Base-by-base conservation (phyloP, 2,113 vertebrate genomes). In the Notarius quadriscutis region DNA sequence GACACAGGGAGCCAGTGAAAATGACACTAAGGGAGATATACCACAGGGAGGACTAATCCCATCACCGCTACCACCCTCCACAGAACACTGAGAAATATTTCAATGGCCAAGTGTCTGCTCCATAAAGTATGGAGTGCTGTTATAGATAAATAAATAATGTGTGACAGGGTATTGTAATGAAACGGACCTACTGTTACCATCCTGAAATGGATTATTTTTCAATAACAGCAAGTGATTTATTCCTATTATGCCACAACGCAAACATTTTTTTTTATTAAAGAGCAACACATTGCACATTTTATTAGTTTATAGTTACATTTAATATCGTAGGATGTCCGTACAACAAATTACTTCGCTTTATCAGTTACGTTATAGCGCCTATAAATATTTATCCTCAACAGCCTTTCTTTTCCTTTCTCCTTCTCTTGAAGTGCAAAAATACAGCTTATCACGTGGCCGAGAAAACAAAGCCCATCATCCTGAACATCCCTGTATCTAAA, bases 1-100 rank as follows among this genome's bases (percentile, higher is more conserved):
- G 93, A 94, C 92, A 93, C 93, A 92, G 90, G 74, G 34, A 81
- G 63, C 72, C 84, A 85, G 79, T 80, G 74, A 85, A 92, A 92
- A 93, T 94, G 93, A 93, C 92, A 92, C 90, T 53, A 53, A 84
- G 63, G 91, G 89, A 92, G 92, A 93, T 90, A 90, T 87, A 91
- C 93, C 92, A 90, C 92, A 92, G 91, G 91, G 92, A 93, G 90
- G 93, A 94, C 93, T 93, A 93, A 94, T 94, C 93, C 92, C 86
- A 91, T 91, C 90, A 90, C 86, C 88, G 34, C 81, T 62, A 17
- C 22, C 74, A 80, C 72, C 48, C 74, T 60, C 53, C 48, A 50
- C n/a, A 58, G 58, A 34, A 30, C 48, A 50, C 72, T 27, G 10
- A 84, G 55, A 87, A 74, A 81, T 94, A 79, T 18, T 18, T 55